Percentiles rank a stretch among this genome's conserved stretches.
Evolutionary conservation across 1,140 invertebrate species (phyloP).

Genomic region (Aphelinus certus): DNA sequence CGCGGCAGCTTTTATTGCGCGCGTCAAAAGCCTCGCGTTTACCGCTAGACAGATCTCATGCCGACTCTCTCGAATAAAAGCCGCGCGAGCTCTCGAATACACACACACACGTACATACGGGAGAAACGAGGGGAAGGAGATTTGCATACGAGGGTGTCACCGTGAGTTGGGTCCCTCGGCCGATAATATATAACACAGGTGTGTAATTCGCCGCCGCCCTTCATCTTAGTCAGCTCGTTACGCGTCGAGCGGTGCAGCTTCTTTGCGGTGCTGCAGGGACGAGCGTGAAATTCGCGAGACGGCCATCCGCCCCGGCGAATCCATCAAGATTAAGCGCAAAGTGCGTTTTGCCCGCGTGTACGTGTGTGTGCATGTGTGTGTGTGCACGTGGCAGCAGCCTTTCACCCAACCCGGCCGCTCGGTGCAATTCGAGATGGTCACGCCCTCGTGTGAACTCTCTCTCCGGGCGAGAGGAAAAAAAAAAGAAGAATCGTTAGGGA

Average conservation of each 20-base stretch:
- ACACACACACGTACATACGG: not conserved
- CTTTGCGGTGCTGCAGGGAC: not conserved
- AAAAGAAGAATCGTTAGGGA: conserved; percentile 3
- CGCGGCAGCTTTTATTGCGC: too few species aligned
- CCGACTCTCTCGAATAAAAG: too few species aligned
- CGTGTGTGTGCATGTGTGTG: not conserved
- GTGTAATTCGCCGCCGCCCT: not conserved
- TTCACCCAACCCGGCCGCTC: not conserved
- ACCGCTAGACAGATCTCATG: too few species aligned
- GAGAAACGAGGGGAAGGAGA: not conserved
- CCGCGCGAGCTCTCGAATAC: not conserved
- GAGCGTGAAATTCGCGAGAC: conserved; percentile 35
- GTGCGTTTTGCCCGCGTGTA: conserved; percentile 21
- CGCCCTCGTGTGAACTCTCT: conserved; percentile 21
- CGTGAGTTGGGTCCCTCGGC: not conserved
- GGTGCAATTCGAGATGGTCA: conserved; percentile 23
- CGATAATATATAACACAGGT: conserved; percentile 21
- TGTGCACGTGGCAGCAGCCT: not conserved
- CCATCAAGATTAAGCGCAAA: conserved; percentile 42
- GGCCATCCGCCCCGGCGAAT: conserved; percentile 26
- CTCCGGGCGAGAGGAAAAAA: not conserved
- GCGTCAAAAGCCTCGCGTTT: too few species aligned
- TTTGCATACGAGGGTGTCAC: conserved; percentile 27
- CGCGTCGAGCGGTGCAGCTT: not conserved
- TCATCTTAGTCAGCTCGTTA: conserved; percentile 8